Base-by-base conservation (phyloP, 2,888 invertebrate species). In the Apocheima hispidaria region DNA sequence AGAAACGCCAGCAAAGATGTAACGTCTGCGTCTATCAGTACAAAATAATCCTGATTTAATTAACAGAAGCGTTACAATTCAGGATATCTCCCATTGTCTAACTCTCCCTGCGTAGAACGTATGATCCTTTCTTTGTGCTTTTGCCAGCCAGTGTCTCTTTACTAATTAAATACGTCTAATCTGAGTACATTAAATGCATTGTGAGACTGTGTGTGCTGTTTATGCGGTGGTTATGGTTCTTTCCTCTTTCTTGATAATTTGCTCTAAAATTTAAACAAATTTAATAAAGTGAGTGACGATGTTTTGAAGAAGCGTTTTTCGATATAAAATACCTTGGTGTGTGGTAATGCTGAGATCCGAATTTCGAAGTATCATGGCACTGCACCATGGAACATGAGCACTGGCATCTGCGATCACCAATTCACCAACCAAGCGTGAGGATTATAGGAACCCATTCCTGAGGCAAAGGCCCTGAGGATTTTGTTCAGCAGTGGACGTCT, bases 61-160 rank as follows among this genome's bases (percentile, higher is more conserved):
- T 59, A 53, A 53, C 33, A 53, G 53, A 59, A 53, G 48, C 59
- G n/a, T 51, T 50, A 53, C 18, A 46, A 53, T 46, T 59, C 48
- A 53, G 41, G 33, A 49, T 63, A 52, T 20, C 5, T 21, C 58
- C 62, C 63, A 64, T 69, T 67, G 68, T 68, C 30, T 49, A 14
- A 7, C 43, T 46, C 57, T 33, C 57, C 60, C 50, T 60, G 55
- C 55, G 38, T 48, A 53, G 50, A 64, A 65, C 56, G 57, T 65
- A 51, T 56, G 64, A 71, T 68, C 71, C 66, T 40, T 62, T 66
- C 71, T 70, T 71, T 70, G 71, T 71, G 62, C 63, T 58, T 60
- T 59, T 67, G 65, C 63, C 68, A 69, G 62, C 59, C 48, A 51
- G 63, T 63, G 48, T 56, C 52, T 46, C 51, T 40, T 54, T 14